phyloP scores from a whole-genome alignment of 2,888 invertebrate genomes.

The Euzophera pinguis region DNA sequence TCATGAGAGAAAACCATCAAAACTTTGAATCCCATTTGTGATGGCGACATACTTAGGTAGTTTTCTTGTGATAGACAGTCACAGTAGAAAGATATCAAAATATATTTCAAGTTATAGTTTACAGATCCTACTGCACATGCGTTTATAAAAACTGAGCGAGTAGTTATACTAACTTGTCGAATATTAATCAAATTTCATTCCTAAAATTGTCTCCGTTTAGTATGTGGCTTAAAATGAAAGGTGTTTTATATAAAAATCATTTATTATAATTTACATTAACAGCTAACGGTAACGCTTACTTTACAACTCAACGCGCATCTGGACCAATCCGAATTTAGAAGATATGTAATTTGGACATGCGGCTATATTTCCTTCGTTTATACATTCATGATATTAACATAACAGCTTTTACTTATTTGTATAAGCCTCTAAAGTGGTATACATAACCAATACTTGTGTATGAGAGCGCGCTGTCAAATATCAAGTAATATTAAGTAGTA shows the following conservation, averaged over 20 bases:
- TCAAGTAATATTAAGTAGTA: too few species aligned
- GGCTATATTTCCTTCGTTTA: conserved; percentile 1
- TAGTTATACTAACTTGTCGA: too few species aligned
- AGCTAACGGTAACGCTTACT: conserved; percentile 58
- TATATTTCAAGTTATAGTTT: too few species aligned
- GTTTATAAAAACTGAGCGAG: too few species aligned
- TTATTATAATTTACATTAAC: conserved; percentile 69
- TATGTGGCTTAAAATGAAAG: conserved; percentile 16
- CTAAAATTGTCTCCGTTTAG: background rate
- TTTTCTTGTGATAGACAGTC: too few species aligned
- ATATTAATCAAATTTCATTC: background rate
- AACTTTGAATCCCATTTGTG: too few species aligned
- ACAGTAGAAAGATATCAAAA: too few species aligned
- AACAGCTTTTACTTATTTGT: background rate
- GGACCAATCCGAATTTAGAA: conserved; percentile 11
- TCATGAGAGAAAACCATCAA: too few species aligned
- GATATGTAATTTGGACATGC: conserved; percentile 6
- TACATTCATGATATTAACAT: background rate
- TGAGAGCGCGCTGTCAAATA: too few species aligned
- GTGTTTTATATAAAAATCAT: conserved; percentile 46
- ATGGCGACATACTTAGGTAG: too few species aligned
- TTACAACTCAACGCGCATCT: conserved; percentile 34
- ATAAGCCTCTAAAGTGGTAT: background rate
- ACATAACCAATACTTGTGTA: too few species aligned
- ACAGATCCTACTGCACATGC: too few species aligned